phyloP scores from a whole-genome alignment of 2,113 vertebrate species.

The Gila orcuttii region DNA sequence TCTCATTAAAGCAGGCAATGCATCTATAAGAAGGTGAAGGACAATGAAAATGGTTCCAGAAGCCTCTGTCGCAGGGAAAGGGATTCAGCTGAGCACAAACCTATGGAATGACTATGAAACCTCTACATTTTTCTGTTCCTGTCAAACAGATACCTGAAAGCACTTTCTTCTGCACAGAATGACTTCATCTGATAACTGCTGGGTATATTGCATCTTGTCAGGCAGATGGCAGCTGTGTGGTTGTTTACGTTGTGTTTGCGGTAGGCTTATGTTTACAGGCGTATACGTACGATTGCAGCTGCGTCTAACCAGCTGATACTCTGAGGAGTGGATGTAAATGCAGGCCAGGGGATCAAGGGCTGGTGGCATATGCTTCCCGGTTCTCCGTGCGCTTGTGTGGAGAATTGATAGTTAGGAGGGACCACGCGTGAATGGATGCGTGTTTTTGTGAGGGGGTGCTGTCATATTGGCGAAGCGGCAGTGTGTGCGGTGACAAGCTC shows the following conservation, averaged over 20 bases:
- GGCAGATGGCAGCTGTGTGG: slow-evolving; percentile 72
- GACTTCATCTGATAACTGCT: slow-evolving; percentile 24
- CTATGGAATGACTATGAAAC: neutral
- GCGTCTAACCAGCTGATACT: slow-evolving; percentile 77
- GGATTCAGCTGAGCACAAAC: neutral
- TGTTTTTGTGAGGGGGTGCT: slow-evolving; percentile 48
- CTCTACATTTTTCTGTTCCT: neutral
- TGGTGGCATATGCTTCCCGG: slow-evolving; percentile 83
- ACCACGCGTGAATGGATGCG: slow-evolving; percentile 16
- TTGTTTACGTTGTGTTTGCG: slow-evolving; percentile 51
- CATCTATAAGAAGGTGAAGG: neutral
- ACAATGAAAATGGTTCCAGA: neutral
- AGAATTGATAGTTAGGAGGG: slow-evolving; percentile 38
- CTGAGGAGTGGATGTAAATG: slow-evolving; percentile 82
- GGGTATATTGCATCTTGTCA: slow-evolving; percentile 51
- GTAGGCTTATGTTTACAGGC: slow-evolving; percentile 67
- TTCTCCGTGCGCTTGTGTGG: slow-evolving; percentile 79
- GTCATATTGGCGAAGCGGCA: slow-evolving; percentile 84
- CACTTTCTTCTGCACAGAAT: slow-evolving; percentile 10
- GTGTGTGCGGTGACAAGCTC: slow-evolving; percentile 87
- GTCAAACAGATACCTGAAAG: neutral
- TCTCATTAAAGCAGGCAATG: neutral
- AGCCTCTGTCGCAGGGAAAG: neutral
- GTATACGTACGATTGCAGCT: slow-evolving; percentile 73
- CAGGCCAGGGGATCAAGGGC: slow-evolving; percentile 77